Conservation (phyloP, 2,113 vertebrate genomes). For the Pseudonaja textilis region DNA sequence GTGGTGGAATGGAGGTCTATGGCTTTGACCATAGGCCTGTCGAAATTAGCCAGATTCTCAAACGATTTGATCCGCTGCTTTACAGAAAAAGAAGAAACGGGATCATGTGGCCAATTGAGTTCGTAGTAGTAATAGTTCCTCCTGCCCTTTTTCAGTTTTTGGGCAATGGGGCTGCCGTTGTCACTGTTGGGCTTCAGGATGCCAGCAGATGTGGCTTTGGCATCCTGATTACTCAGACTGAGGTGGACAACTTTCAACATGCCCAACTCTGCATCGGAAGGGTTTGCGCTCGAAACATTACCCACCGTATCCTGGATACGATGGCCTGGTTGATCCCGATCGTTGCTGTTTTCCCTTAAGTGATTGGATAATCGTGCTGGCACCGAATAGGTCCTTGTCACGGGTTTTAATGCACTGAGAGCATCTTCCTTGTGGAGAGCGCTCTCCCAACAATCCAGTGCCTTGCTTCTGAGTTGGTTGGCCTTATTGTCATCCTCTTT, state of each 20-base stretch:
- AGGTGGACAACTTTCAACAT: conserved; percentile 38
- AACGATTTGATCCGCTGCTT: conserved; percentile 95
- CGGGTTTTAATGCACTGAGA: conserved; percentile 59
- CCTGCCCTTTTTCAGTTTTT: conserved; percentile 65
- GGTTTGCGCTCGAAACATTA: conserved; percentile 19
- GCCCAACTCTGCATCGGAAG: background rate
- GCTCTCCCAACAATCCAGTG: conserved; percentile 21
- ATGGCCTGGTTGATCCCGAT: conserved; percentile 29
- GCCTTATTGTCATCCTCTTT: conserved; percentile 3
- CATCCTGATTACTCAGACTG: background rate
- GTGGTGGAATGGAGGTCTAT: conserved; percentile 72
- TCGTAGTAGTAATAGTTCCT: conserved; percentile 79
- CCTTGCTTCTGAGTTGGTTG: background rate
- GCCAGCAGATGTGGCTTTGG: conserved; percentile 42
- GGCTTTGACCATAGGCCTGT: conserved; percentile 73
- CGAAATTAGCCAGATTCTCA: conserved; percentile 88
- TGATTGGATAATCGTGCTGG: conserved; percentile 68
- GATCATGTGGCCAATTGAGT: conserved; percentile 71
- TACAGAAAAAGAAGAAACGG: conserved; percentile 86
- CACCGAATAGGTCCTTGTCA: conserved; percentile 75
- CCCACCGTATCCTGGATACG: conserved; percentile 19
- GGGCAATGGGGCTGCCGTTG: conserved; percentile 10
- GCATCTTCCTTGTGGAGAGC: conserved; percentile 18
- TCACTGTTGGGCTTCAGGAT: background rate
- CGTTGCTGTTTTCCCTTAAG: conserved; percentile 55